Base-by-base conservation (phyloP, 2,113 vertebrate species). In the Okapia johnstoni region DNA sequence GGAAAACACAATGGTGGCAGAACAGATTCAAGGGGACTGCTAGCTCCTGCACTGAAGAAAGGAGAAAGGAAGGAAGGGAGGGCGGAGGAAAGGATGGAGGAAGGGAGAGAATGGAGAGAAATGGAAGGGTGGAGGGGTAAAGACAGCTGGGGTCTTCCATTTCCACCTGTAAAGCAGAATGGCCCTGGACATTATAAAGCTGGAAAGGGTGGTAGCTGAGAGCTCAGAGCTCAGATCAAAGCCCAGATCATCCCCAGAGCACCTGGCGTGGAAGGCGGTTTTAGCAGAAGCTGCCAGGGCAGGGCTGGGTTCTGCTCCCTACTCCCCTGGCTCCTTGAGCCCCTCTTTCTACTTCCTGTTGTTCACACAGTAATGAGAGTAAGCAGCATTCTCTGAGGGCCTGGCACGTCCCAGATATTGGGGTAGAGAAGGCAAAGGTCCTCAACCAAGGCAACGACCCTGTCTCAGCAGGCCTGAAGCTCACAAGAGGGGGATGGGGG, bases 91-190 rank as follows among this genome's bases (percentile, higher is more conserved):
- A 12, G 12, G 6, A 33, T 0, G 6, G 19, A 28, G 7, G 16
- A 25, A 36, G 2, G 23, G 10, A 52, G 3, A 33, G 25, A 33
- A 13, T 21, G 6, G 2, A 4, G 25, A 12, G 7, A 11, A 15
- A 25, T 3, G 3, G 43, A 10, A 36, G 4, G 1, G 2, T 48
- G 3, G 8, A 16, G 11, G 13, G 6, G 9, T 48, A 8, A 1
- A 10, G 8, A 33, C 0, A 1, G 10, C 17, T 12, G 11, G 15
- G 11, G 57, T 5, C 30, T 86, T 95, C 50, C n/a, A 33, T n/a
- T 60, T 25, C 25, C 76, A 6, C 63, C 6, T 87, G 84, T 60
- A 88, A 2, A 23, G 58, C 46, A 97, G 61, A 43, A 28, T 63
- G 52, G 80, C 21, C 46, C 70, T 14, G 19, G 36, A 21, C 43